Conservation (phyloP, 2,888 invertebrate species). For the Alentia gelatinosa region DNA sequence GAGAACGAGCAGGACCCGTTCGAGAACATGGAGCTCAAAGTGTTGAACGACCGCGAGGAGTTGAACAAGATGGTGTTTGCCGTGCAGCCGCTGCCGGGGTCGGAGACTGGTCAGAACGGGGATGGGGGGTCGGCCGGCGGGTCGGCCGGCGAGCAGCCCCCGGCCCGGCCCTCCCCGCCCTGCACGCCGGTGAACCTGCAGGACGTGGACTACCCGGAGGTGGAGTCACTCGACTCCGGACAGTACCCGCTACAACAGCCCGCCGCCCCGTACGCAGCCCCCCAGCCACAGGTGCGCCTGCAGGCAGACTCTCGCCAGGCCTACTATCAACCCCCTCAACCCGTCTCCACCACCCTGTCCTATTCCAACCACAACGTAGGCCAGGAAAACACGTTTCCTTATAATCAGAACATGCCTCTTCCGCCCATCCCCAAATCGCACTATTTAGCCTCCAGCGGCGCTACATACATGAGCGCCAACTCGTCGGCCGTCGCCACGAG, state of each 20-base stretch:
- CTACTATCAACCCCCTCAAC: not conserved
- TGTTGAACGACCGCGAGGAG: constrained; percentile 94
- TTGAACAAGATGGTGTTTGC: constrained; percentile 88
- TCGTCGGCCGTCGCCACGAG: not conserved
- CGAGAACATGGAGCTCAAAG: constrained; percentile 94
- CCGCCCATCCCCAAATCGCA: not conserved
- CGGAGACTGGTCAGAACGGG: not conserved
- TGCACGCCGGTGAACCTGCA: constrained; percentile 38
- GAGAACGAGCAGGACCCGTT: constrained; percentile 96
- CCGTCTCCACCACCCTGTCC: not conserved
- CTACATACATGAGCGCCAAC: not conserved
- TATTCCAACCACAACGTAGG: not conserved
- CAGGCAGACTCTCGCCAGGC: not conserved
- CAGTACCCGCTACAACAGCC: not conserved
- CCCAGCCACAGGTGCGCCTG: not conserved
- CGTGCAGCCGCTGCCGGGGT: constrained; percentile 36
- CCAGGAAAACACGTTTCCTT: not conserved
- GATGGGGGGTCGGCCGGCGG: not conserved
- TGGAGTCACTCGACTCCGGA: constrained; percentile 44
- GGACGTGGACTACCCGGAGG: constrained; percentile 58
- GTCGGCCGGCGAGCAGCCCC: not conserved
- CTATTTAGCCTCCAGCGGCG: not conserved
- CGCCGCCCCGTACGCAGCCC: not conserved
- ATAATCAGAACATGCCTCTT: not conserved
- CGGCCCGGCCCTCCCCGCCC: not conserved